These are phyloP conservation scores for Montipora cactus DNA, from an alignment of 64 coral and sea anemone species.

Conservation along the genomic window DNA sequence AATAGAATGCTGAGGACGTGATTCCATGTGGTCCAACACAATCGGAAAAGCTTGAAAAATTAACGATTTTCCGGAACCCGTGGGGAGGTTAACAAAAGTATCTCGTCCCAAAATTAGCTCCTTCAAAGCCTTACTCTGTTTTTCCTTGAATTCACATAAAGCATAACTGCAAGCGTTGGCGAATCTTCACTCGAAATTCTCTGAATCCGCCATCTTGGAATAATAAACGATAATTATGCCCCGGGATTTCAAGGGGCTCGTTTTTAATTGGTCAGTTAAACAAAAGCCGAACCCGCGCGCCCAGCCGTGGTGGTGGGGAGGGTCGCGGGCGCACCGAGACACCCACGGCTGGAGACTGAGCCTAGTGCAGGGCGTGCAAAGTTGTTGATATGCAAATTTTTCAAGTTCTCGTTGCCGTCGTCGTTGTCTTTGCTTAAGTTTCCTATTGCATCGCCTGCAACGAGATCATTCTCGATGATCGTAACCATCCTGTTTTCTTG, in stretches of 20 bases:
- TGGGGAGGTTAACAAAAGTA: conserved; percentile 19
- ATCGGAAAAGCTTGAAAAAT: too few relatives aligned
- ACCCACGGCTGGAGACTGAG: not conserved
- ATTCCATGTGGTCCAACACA: not conserved
- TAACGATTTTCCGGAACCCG: too few relatives aligned
- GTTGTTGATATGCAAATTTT: too few relatives aligned
- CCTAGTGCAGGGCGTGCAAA: not conserved
- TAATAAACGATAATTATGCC: not conserved
- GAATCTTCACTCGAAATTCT: not conserved
- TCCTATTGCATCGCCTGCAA: too few relatives aligned
- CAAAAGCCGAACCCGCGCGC: not conserved
- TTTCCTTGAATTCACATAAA: not conserved
- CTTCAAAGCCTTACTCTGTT: conserved; percentile 8
- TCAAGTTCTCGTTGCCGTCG: too few relatives aligned
- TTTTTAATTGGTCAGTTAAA: not conserved
- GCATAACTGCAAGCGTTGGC: not conserved
- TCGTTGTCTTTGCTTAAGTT: too few relatives aligned
- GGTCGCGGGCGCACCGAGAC: not conserved
- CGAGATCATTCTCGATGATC: too few relatives aligned
- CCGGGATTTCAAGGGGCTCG: not conserved
- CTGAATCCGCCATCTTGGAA: not conserved
- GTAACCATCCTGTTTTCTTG: too few relatives aligned
- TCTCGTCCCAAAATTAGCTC: conserved; percentile 5
- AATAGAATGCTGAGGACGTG: not conserved
- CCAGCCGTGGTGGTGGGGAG: not conserved